A percentile compares a stretch with the other conserved stretches of the same genome.
These are phyloP conservation scores for Ciconia stormi DNA, from an alignment of 2,113 vertebrate genomes.

Conservation along the genomic window DNA sequence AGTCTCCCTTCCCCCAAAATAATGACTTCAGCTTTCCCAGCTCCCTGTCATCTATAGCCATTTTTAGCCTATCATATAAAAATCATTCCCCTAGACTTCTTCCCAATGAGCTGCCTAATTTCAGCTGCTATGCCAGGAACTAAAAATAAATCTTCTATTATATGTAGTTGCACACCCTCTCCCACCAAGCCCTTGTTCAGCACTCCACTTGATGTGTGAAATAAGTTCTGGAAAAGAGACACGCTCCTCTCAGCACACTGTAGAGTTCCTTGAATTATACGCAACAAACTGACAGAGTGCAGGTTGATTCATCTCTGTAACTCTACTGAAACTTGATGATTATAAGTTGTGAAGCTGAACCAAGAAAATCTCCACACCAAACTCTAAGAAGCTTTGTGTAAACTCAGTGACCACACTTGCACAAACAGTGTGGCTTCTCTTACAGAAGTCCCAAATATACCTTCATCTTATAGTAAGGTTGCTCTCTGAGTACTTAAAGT, in stretches of 20 bases:
- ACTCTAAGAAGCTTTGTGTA: background rate
- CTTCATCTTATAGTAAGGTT: background rate
- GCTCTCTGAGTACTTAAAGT: background rate
- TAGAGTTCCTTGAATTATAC: background rate
- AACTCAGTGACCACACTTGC: background rate
- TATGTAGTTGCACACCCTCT: background rate
- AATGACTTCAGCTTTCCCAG: background rate
- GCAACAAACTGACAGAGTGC: background rate
- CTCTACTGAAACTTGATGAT: background rate
- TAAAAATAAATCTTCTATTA: background rate
- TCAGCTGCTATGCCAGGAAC: background rate
- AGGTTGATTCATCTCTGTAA: background rate
- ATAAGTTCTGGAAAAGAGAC: background rate
- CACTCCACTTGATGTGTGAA: background rate
- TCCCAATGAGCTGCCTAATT: constrained; percentile 21
- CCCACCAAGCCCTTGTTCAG: background rate
- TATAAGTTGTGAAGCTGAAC: background rate
- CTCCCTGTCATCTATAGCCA: background rate
- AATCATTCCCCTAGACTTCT: background rate
- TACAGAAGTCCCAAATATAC: background rate
- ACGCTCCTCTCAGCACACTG: background rate
- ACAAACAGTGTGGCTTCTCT: accelerated
- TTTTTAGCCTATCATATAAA: background rate
- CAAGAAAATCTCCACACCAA: background rate
- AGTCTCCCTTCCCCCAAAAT: background rate